phyloP scores from a whole-genome alignment of 2,888 invertebrate species.

The Mesorhabditis sp. region DNA sequence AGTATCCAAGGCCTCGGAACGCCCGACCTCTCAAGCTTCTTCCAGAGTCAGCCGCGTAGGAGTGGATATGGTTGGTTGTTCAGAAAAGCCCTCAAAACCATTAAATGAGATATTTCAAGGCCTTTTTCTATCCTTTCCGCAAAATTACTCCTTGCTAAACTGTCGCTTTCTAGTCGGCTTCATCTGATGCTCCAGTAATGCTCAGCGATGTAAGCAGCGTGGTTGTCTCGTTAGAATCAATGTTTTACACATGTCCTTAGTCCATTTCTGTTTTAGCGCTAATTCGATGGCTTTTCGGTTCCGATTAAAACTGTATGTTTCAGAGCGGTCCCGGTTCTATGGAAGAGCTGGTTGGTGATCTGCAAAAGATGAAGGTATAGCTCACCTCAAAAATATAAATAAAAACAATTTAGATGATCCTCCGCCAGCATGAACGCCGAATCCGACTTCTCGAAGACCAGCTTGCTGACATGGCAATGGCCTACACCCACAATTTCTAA shows the following conservation, averaged over 20 bases:
- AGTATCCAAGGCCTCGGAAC: not conserved
- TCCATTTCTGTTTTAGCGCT: too few relatives aligned
- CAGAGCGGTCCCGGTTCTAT: slow-evolving; percentile 35
- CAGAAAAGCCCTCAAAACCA: too few relatives aligned
- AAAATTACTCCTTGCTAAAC: too few relatives aligned
- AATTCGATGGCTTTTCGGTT: too few relatives aligned
- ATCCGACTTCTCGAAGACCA: slow-evolving; percentile 56
- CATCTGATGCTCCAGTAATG: not conserved
- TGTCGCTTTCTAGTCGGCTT: too few relatives aligned
- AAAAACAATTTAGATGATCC: slow-evolving; percentile 15
- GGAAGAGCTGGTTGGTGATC: slow-evolving; percentile 41
- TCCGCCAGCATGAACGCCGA: slow-evolving; percentile 56
- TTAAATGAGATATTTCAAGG: too few relatives aligned
- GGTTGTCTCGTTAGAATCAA: not conserved
- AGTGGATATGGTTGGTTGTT: not conserved
- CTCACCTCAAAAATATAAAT: not conserved
- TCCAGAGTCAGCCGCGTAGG: not conserved
- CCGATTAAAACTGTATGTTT: too few relatives aligned
- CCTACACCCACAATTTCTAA: slow-evolving; percentile 23
- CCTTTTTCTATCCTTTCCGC: too few relatives aligned
- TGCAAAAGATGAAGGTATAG: slow-evolving; percentile 50
- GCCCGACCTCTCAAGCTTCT: not conserved
- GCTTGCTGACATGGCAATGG: slow-evolving; percentile 52
- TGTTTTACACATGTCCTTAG: too few relatives aligned
- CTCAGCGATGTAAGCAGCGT: not conserved